Evolutionary conservation across 2,797 vertebrate genomes (phyloP).

Genomic region (Remorina albescens): DNA sequence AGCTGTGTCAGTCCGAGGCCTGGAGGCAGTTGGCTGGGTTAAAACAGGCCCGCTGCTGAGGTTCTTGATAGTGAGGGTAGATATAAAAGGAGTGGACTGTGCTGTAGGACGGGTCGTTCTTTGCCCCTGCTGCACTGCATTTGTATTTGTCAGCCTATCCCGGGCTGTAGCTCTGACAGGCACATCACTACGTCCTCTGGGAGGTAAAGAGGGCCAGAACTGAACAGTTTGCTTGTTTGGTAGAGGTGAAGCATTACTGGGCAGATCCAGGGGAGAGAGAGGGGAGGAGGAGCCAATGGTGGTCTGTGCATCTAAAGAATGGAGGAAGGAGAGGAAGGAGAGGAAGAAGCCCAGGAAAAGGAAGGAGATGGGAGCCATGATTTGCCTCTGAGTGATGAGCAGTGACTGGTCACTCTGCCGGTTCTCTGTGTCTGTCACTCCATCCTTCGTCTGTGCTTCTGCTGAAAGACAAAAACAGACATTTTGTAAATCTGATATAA

Average conservation of each 20-base stretch:
- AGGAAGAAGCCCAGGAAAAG: constrained; percentile 72
- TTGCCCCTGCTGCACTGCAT: constrained; percentile 43
- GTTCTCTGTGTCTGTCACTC: constrained; percentile 57
- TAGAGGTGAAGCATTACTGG: constrained; percentile 41
- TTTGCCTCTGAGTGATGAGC: constrained; percentile 50
- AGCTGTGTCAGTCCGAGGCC: constrained; percentile 65
- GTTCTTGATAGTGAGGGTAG: constrained; percentile 52
- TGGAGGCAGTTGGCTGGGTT: constrained; percentile 55
- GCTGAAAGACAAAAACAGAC: constrained; percentile 48
- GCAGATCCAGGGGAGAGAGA: constrained; percentile 52
- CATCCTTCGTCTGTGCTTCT: constrained; percentile 68
- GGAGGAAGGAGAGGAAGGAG: constrained; percentile 57
- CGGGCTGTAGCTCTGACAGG: constrained; percentile 59
- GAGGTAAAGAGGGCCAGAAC: constrained; percentile 60
- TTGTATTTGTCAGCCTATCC: constrained; percentile 44
- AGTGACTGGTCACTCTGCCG: constrained; percentile 50
- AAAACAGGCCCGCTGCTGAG: constrained; percentile 54
- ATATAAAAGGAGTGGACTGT: constrained; percentile 46
- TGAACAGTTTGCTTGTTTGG: constrained; percentile 62
- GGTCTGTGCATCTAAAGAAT: constrained; percentile 68
- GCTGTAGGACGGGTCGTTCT: constrained; percentile 38
- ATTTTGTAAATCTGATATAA: not conserved
- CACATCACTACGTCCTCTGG: constrained; percentile 72
- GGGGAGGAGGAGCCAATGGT: constrained; percentile 69
- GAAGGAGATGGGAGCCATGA: constrained; percentile 65